phyloP scores from a whole-genome alignment of 2,888 invertebrate genomes.

The Cryptocephalus primarius region DNA sequence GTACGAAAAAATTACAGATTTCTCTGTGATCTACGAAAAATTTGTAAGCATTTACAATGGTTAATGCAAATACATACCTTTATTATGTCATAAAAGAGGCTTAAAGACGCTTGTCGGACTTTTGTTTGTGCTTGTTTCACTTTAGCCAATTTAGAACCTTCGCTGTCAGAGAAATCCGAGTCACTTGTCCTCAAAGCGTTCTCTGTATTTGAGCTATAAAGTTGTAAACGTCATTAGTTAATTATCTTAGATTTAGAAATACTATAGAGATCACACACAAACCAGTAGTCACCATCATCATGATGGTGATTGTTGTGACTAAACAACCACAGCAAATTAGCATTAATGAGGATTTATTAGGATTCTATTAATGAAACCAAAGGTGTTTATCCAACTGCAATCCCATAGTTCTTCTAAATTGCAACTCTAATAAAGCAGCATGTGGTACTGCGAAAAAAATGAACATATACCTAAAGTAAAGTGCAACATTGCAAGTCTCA shows the following conservation, averaged over 20 bases:
- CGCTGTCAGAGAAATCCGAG: constrained; percentile 56
- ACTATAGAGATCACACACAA: neutral
- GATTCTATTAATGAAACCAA: too few relatives aligned
- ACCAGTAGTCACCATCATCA: too few relatives aligned
- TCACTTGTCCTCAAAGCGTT: constrained; percentile 45
- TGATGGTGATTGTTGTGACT: too few relatives aligned
- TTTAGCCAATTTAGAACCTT: constrained; percentile 35
- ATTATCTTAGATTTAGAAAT: neutral
- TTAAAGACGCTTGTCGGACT: constrained; percentile 56
- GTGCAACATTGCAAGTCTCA: too few relatives aligned
- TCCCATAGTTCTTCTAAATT: too few relatives aligned
- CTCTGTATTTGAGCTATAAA: constrained; percentile 3
- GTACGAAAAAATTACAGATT: constrained; percentile 59
- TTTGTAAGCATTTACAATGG: neutral
- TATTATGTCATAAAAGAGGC: constrained; percentile 46
- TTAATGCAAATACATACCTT: constrained; percentile 36
- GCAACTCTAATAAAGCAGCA: too few relatives aligned
- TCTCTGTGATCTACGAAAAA: constrained; percentile 45
- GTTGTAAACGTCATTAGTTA: neutral
- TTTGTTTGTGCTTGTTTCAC: constrained; percentile 40
- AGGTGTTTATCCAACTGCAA: too few relatives aligned
- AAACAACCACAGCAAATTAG: too few relatives aligned
- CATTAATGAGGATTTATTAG: too few relatives aligned
- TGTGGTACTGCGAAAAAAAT: too few relatives aligned
- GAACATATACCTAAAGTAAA: too few relatives aligned